These are phyloP conservation scores for Pterophyllum scalare DNA, from an alignment of 2,113 vertebrate species.

Conservation along the genomic window DNA sequence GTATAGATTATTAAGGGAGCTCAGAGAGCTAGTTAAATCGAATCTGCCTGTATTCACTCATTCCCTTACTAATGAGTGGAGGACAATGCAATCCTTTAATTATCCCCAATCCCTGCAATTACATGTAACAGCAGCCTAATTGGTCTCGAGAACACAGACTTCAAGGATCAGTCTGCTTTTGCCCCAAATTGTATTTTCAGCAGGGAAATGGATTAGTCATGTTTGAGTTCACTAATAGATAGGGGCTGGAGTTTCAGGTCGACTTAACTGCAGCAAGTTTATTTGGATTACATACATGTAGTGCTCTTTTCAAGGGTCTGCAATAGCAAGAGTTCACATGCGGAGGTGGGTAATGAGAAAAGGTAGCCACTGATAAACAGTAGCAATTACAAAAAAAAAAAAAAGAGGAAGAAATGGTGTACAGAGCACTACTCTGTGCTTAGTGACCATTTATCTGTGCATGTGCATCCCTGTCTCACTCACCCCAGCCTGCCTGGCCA, in stretches of 20 bases:
- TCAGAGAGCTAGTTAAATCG: conserved; percentile 10
- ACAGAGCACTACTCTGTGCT: neutral
- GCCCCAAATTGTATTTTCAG: neutral
- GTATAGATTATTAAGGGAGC: conserved; percentile 7
- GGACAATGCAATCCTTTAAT: conserved; percentile 13
- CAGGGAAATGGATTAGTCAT: neutral
- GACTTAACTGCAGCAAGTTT: neutral
- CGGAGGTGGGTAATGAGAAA: neutral
- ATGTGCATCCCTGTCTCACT: conserved; percentile 54
- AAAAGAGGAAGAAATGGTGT: neutral
- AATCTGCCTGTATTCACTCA: conserved; percentile 33
- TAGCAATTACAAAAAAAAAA: neutral
- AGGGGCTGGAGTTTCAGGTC: neutral
- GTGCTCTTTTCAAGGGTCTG: too few relatives aligned
- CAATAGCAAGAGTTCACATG: neutral
- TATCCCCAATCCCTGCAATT: neutral
- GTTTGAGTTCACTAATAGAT: neutral
- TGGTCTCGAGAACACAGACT: neutral
- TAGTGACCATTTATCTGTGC: neutral
- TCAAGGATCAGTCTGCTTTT: neutral
- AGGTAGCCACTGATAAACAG: neutral
- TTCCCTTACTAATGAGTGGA: neutral
- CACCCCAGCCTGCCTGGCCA: conserved; percentile 96
- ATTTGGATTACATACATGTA: too few relatives aligned
- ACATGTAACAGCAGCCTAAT: neutral